Percentiles rank a stretch among this genome's conserved stretches.
Evolutionary conservation across 1,140 invertebrate genomes (phyloP).

Genomic region (Meloidogyne exigua): DNA sequence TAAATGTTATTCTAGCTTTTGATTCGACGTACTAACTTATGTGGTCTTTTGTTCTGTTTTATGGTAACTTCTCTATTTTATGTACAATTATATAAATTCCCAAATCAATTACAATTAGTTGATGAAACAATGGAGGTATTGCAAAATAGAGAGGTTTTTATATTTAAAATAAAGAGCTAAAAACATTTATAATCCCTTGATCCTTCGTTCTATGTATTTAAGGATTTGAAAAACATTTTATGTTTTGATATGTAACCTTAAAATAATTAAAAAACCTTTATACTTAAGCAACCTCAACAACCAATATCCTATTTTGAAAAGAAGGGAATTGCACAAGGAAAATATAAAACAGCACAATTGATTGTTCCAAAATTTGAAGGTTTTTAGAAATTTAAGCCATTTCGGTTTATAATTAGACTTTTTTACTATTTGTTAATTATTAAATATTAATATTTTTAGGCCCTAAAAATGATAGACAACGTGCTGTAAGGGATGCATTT

Average conservation of each 20-base stretch:
- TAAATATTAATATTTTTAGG: slow-evolving; percentile 65
- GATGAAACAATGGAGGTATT: neutral
- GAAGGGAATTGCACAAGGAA: neutral
- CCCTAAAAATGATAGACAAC: slow-evolving; percentile 76
- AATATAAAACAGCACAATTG: slow-evolving; percentile 5
- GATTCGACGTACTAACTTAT: slow-evolving; percentile 7
- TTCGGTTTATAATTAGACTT: neutral
- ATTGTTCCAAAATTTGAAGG: slow-evolving; percentile 28
- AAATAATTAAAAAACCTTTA: neutral
- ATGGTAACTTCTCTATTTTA: slow-evolving; percentile 21
- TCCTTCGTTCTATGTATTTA: too few species aligned
- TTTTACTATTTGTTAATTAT: neutral
- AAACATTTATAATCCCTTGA: too few species aligned
- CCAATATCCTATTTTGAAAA: neutral
- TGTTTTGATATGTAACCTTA: too few species aligned
- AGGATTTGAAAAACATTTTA: too few species aligned
- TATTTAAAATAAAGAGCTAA: neutral
- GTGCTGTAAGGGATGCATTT: slow-evolving; percentile 80
- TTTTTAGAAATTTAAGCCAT: neutral
- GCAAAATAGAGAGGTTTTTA: neutral
- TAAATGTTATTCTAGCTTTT: too few species aligned
- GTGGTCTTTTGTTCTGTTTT: slow-evolving; percentile 2
- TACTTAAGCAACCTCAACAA: neutral
- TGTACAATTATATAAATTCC: slow-evolving; percentile 29
- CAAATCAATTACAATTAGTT: slow-evolving; percentile 9